Base-by-base conservation (phyloP, 2,113 vertebrate species). In the Nyctibius bracteatus region DNA sequence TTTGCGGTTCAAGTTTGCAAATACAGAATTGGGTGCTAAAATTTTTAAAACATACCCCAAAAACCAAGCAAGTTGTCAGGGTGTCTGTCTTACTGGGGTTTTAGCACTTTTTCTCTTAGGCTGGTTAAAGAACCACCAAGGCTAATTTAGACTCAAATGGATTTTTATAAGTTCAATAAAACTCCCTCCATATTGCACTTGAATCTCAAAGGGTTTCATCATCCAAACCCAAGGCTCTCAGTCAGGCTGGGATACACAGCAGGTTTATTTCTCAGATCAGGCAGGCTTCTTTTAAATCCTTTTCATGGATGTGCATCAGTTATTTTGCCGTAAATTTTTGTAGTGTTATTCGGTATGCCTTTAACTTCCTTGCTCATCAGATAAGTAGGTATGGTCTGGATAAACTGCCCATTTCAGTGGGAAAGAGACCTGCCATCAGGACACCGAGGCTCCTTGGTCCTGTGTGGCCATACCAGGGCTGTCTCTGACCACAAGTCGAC, bases 1-100 rank as follows among this genome's bases (percentile, higher is more conserved):
- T 83, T 81, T 91, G 55, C 16, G 9, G 49, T 90, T 97, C 92
- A 97, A 96, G 86, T 96, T 95, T 94, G 80, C 75, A 96, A 90
- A 87, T 65, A 78, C 30, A 88, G 68, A 77, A 80, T 8, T 3
- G 15, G 90, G 39, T 15, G 24, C 16, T 90, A 88, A 46, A 83
- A 55, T 41, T 87, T 73, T 92, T 27, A 61, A 92, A 79, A 63
- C 30, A 18, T 20, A 31, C 27, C 43, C 85, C 67, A 5, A 86
- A 87, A 90, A 2, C 20, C 37, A 71, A 39, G 58, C 5, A 2
- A 21, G n/a, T 24, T 43, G 7, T 57, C 63, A 83, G 49, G 33
- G 33, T 47, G 28, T 74, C 51, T 33, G 20, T 57, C 62, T 54
- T 43, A 31, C 30, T 37, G 23, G 12, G 8, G 14, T 4, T 65